phyloP scores from a whole-genome alignment of 2,888 invertebrate genomes.

The Lasioglossum lativentre region DNA sequence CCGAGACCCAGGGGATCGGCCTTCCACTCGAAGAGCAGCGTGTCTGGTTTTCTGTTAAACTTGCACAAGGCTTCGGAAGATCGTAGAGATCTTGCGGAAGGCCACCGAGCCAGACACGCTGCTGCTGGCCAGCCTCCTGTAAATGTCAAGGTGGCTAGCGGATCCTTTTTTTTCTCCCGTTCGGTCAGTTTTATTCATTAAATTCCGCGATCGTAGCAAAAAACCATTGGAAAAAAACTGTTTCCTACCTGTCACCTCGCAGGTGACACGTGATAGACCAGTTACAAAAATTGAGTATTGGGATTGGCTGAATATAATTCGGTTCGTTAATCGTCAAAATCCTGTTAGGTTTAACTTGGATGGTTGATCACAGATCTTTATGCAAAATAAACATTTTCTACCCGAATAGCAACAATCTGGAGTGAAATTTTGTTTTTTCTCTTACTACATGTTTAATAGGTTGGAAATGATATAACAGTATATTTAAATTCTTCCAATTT shows the following conservation, averaged over 20 bases:
- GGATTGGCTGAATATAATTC: neutral
- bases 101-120: neutral
- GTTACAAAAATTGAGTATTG: neutral
- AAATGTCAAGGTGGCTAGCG: slow-evolving; percentile 36
- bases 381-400: no score
- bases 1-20: neutral
- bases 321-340: no score
- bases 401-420: no score
- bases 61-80: neutral
- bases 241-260: neutral
- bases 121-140: neutral
- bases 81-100: slow-evolving; percentile 7
- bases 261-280: neutral
- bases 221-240: no score
- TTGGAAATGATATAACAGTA: no score
- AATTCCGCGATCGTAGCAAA: no score
- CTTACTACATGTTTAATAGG: no score
- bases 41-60: neutral
- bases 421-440: no score
- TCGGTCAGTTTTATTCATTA: neutral
- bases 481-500: no score
- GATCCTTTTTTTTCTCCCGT: neutral
- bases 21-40: neutral
- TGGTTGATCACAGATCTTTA: no score
- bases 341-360: no score